phyloP scores from a whole-genome alignment of 35 echinoderm and acorn worm genomes.

The Ophiothrix spiculata region DNA sequence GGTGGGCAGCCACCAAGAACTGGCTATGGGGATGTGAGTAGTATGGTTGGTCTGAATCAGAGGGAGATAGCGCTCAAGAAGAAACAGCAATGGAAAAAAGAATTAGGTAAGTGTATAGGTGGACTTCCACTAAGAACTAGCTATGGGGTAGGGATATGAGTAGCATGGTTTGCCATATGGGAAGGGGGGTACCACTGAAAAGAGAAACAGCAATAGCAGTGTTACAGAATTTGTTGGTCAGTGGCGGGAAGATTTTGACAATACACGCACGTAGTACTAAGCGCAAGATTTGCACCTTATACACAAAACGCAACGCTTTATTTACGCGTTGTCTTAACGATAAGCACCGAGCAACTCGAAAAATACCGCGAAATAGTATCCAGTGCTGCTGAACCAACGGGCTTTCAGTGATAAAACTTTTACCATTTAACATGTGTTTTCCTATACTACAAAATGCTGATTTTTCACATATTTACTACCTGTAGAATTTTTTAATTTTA shows the following conservation, averaged over 20 bases:
- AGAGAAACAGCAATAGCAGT: background rate
- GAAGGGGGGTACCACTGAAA: background rate
- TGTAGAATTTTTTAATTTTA: too few relatives aligned
- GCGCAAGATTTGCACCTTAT: too few relatives aligned
- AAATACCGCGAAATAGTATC: background rate
- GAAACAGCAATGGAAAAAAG: conserved; percentile 63
- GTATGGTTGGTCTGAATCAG: conserved; percentile 25
- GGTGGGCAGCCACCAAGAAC: background rate
- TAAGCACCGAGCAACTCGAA: background rate
- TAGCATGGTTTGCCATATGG: background rate
- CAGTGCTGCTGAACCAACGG: too few relatives aligned
- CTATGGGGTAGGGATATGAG: background rate
- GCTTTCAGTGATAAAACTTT: too few relatives aligned
- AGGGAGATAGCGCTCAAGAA: conserved; percentile 46
- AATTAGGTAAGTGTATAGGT: conserved; percentile 56
- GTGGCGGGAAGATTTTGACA: too few relatives aligned
- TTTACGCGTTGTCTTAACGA: background rate
- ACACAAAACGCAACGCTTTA: background rate
- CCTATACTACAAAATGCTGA: too few relatives aligned
- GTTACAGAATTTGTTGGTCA: too few relatives aligned
- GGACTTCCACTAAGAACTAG: too few relatives aligned
- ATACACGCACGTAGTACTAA: too few relatives aligned
- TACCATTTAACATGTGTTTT: too few relatives aligned
- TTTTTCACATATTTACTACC: too few relatives aligned
- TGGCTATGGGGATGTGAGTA: conserved; percentile 8